These are phyloP conservation scores for Sparidentex hasta DNA, from an alignment of 2,797 vertebrate species.

Conservation along the genomic window DNA sequence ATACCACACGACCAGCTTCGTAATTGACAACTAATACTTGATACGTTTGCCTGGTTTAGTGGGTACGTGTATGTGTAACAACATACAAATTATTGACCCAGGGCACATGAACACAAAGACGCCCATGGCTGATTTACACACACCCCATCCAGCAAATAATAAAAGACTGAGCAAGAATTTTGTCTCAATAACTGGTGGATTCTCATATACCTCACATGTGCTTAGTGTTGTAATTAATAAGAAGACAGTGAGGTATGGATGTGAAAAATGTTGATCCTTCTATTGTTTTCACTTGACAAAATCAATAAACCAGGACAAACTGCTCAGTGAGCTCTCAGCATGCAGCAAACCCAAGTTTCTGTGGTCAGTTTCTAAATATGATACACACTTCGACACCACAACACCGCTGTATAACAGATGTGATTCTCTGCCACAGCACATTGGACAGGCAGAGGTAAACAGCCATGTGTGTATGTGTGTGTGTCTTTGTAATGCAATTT, in stretches of 20 bases:
- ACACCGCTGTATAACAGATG: constrained; percentile 52
- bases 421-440: constrained; percentile 48
- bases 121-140: constrained; percentile 25
- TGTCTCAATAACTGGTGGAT: constrained; percentile 30
- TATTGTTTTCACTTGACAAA: constrained; percentile 3
- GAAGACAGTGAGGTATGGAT: not conserved
- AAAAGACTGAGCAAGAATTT: constrained; percentile 31
- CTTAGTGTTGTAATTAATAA: constrained; percentile 3
- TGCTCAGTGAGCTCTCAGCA: constrained; percentile 9
- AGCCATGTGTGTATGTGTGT: constrained; percentile 40
- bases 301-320: constrained; percentile 36
- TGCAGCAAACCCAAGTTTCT: constrained; percentile 29
- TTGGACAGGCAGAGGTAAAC: constrained; percentile 57
- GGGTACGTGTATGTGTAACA: constrained; percentile 2
- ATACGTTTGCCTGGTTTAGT: not conserved
- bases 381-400: constrained; percentile 44
- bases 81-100: constrained; percentile 4
- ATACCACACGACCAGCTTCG: not conserved
- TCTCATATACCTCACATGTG: not conserved
- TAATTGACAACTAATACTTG: not conserved
- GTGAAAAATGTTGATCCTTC: not conserved
- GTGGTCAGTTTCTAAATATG: constrained; percentile 58
- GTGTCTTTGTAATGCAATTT: constrained; percentile 70
- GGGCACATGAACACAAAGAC: constrained; percentile 2
- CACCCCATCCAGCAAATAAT: constrained; percentile 41